phyloP scores from a whole-genome alignment of 2,113 vertebrate species.

The Phocoena phocoena region DNA sequence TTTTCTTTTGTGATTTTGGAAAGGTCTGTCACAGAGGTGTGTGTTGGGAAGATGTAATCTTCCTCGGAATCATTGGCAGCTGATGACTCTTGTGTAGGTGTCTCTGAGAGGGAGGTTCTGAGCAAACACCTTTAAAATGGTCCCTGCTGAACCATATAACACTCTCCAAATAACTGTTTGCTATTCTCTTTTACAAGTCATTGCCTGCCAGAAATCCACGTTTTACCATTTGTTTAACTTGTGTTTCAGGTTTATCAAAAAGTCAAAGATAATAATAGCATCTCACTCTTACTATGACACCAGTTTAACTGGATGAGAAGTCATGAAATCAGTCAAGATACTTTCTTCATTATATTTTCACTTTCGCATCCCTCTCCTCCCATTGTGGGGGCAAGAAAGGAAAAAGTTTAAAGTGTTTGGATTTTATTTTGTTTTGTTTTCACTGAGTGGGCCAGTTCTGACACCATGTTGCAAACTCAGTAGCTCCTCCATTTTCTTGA shows the following conservation, averaged over 20 bases:
- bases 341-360: not conserved
- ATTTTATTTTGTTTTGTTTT: conserved; percentile 4
- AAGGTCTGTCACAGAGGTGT: not conserved
- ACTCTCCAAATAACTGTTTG: not conserved
- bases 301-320: not conserved
- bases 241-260: conserved; percentile 15
- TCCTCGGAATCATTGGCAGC: not conserved
- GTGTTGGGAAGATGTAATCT: not conserved
- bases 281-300: not conserved
- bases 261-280: not conserved
- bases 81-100: not conserved
- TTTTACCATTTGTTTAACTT: not conserved
- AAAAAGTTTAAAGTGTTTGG: not conserved
- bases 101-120: not conserved
- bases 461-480: not conserved
- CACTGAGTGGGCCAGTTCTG: not conserved
- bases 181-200: not conserved
- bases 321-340: not conserved
- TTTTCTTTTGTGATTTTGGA: not conserved
- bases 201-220: not conserved
- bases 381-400: not conserved
- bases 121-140: not conserved
- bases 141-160: not conserved
- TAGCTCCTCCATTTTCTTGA: not conserved
- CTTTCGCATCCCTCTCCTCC: not conserved